phyloP scores from a whole-genome alignment of 2,797 vertebrate genomes.

The Pangasius krempfi region DNA sequence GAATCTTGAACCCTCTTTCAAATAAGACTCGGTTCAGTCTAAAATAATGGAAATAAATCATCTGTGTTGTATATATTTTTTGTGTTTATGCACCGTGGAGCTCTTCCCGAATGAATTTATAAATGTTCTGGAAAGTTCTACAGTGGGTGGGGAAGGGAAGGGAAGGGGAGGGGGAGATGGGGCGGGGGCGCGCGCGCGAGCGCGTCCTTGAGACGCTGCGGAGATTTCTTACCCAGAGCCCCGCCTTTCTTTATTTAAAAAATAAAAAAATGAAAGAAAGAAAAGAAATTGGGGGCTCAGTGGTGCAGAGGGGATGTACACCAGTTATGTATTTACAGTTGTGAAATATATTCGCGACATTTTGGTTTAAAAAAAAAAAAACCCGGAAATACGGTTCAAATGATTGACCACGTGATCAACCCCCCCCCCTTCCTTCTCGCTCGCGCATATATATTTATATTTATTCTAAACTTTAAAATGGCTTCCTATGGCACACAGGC shows the following conservation, averaged over 20 bases:
- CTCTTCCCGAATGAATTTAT: background rate
- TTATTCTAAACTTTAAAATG: too few relatives aligned
- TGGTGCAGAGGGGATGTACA: background rate
- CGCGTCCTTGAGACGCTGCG: background rate
- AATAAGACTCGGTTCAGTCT: background rate
- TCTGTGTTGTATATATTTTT: background rate
- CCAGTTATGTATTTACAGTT: background rate
- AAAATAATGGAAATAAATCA: background rate
- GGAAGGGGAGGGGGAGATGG: background rate
- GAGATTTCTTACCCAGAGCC: background rate
- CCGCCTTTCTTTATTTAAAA: background rate
- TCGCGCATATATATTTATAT: too few relatives aligned
- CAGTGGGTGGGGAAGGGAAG: too few relatives aligned
- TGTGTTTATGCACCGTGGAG: too few relatives aligned
- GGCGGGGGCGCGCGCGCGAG: background rate
- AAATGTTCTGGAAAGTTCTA: conserved; percentile 69
- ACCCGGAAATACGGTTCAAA: background rate
- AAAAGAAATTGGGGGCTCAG: background rate
- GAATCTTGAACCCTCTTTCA: background rate
- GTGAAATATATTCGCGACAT: background rate
- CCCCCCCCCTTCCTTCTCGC: rapidly evolving
- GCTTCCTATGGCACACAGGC: background rate
- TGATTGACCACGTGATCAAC: background rate
- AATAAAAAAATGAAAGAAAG: background rate
- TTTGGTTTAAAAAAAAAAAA: background rate